Conservation (phyloP, 64 coral and sea anemone species). For the Stylophora pistillata region DNA sequence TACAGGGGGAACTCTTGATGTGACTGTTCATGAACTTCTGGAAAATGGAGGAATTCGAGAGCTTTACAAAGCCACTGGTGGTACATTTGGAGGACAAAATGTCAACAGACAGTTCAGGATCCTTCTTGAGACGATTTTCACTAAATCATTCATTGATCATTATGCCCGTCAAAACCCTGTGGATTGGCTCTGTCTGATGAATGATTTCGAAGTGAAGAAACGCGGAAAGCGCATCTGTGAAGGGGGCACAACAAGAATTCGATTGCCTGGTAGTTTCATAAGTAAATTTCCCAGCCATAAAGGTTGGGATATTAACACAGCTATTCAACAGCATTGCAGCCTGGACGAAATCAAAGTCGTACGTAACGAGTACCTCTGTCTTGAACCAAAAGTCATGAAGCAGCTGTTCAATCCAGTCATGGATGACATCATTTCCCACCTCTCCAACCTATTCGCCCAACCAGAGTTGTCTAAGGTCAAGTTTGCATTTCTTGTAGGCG, state of each 20-base stretch:
- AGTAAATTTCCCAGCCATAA: neutral
- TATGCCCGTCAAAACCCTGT: neutral
- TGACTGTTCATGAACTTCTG: conserved; percentile 3
- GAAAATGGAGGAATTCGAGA: neutral
- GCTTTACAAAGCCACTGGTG: neutral
- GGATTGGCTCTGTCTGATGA: conserved; percentile 12
- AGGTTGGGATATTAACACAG: neutral
- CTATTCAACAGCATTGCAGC: conserved; percentile 12
- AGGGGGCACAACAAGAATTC: neutral
- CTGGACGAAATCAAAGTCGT: neutral
- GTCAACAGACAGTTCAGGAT: conserved; percentile 1
- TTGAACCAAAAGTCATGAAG: neutral
- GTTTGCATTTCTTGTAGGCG: conserved; percentile 40
- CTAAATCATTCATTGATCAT: neutral
- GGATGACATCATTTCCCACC: neutral
- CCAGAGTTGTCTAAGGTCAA: neutral
- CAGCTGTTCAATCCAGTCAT: conserved; percentile 5
- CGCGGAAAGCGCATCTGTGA: neutral
- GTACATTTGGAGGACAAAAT: conserved; percentile 2
- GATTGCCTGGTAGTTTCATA: neutral
- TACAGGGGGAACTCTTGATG: conserved; percentile 47
- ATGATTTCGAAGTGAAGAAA: conserved; percentile 54
- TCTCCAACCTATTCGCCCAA: neutral
- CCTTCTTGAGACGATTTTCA: neutral
- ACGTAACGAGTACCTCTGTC: neutral